Conservation (phyloP, 1,140 invertebrate species). For the Danaus melanippus region DNA sequence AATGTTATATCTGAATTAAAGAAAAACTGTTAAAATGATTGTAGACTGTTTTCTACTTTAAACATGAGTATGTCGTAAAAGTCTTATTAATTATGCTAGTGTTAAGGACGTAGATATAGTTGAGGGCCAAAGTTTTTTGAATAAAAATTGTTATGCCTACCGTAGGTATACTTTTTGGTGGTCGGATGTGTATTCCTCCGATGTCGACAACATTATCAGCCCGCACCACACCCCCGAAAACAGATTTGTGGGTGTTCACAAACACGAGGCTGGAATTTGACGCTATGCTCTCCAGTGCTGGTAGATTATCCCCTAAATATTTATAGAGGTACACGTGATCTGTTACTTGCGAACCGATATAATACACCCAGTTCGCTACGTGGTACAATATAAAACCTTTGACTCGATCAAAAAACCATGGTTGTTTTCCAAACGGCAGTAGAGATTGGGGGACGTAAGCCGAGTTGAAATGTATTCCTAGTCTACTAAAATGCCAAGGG, state of each 20-base stretch:
- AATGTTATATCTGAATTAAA: too few species aligned
- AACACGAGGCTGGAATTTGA: slow-evolving; percentile 73
- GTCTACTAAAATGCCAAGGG: slow-evolving; percentile 73
- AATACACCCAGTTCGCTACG: slow-evolving; percentile 66
- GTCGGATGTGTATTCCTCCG: slow-evolving; percentile 70
- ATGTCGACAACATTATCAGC: slow-evolving; percentile 76
- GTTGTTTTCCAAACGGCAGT: slow-evolving; percentile 68
- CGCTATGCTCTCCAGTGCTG: slow-evolving; percentile 71
- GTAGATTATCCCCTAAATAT: slow-evolving; percentile 72
- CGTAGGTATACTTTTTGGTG: slow-evolving; percentile 56
- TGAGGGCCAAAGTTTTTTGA: too few species aligned
- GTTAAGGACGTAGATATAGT: too few species aligned
- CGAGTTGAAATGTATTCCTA: slow-evolving; percentile 73
- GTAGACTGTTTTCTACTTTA: too few species aligned
- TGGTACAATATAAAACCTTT: slow-evolving; percentile 69
- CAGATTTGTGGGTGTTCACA: slow-evolving; percentile 74
- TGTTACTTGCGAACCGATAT: slow-evolving; percentile 65
- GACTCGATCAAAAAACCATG: slow-evolving; percentile 71
- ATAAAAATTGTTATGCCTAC: slow-evolving; percentile 38
- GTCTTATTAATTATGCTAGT: too few species aligned
- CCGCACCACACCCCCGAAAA: slow-evolving; percentile 63
- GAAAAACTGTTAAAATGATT: too few species aligned
- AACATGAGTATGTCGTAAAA: too few species aligned
- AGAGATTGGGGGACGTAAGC: slow-evolving; percentile 72
- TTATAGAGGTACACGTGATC: slow-evolving; percentile 71